A percentile compares a stretch with the other conserved stretches of the same genome.
Evolutionary conservation across 2,888 invertebrate genomes (phyloP).

Genomic region (Harpalus rubripes): DNA sequence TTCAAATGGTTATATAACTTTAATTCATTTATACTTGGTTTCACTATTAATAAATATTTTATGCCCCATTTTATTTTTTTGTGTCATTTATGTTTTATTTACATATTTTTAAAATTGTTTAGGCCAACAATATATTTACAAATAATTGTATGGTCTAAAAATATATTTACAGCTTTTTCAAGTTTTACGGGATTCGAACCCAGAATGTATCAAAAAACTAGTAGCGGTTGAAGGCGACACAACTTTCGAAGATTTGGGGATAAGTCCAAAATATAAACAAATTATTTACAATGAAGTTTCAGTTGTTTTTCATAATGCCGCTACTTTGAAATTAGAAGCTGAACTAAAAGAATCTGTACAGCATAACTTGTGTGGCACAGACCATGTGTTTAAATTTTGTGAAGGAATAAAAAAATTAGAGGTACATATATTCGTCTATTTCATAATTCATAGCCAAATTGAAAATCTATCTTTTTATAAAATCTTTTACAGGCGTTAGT

Average conservation of each 20-base stretch:
- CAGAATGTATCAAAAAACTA: slow-evolving; percentile 77
- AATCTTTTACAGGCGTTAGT: slow-evolving; percentile 80
- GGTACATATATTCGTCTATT: no score
- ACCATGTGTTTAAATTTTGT: slow-evolving; percentile 77
- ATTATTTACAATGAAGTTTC: slow-evolving; percentile 78
- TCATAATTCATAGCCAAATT: no score
- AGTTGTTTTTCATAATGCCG: slow-evolving; percentile 84
- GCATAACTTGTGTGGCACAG: slow-evolving; percentile 81
- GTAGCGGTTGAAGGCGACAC: slow-evolving; percentile 78
- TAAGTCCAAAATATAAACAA: slow-evolving; percentile 75
- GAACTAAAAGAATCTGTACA: slow-evolving; percentile 80
- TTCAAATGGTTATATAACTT: no score
- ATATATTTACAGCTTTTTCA: slow-evolving; percentile 74
- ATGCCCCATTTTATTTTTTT: no score
- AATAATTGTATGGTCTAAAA: background rate
- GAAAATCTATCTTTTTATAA: background rate
- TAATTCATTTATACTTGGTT: no score
- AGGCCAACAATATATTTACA: background rate
- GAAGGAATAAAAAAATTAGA: slow-evolving; percentile 68
- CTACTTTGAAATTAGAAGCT: slow-evolving; percentile 83
- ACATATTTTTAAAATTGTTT: background rate
- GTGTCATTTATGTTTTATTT: no score
- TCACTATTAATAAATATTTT: no score
- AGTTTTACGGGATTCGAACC: slow-evolving; percentile 72
- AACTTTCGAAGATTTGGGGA: slow-evolving; percentile 74